phyloP scores from a whole-genome alignment of 1,140 invertebrate genomes.

The Goniozus legneri region DNA sequence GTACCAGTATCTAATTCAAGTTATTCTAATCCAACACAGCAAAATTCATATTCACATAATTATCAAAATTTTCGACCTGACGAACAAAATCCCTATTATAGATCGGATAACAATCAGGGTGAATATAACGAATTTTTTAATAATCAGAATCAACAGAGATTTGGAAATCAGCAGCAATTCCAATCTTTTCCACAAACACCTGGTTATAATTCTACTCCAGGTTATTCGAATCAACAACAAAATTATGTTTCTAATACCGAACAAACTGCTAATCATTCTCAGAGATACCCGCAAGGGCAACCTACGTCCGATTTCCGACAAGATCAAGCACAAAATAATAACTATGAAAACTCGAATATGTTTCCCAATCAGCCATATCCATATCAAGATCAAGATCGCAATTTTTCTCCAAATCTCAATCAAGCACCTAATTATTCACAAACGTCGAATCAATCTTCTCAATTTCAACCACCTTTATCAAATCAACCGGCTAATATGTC shows the following conservation, averaged over 20 bases:
- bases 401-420: slow-evolving; percentile 35
- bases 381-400: slow-evolving; percentile 31
- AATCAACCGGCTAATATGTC: slow-evolving; percentile 33
- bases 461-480: slow-evolving; percentile 32
- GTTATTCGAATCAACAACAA: slow-evolving; percentile 31
- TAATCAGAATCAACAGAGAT: slow-evolving; percentile 41
- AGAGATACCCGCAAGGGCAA: slow-evolving; percentile 25
- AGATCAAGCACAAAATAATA: slow-evolving; percentile 34
- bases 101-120: slow-evolving; percentile 30
- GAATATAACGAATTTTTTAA: slow-evolving; percentile 46
- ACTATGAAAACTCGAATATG: slow-evolving; percentile 36
- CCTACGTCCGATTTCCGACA: slow-evolving; percentile 32
- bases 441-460: slow-evolving; percentile 24
- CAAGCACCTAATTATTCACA: slow-evolving; percentile 40
- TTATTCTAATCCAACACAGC: slow-evolving; percentile 21
- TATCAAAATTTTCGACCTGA: slow-evolving; percentile 39
- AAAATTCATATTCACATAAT: slow-evolving; percentile 22
- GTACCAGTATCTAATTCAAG: slow-evolving; percentile 28
- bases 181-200: slow-evolving; percentile 37
- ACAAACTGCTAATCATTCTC: slow-evolving; percentile 28
- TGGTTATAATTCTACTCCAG: slow-evolving; percentile 29
- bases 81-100: slow-evolving; percentile 41
- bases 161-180: slow-evolving; percentile 39
- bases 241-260: slow-evolving; percentile 35
- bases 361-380: slow-evolving; percentile 36